phyloP scores from a whole-genome alignment of 1,140 invertebrate genomes.

The Drosophila micromelanica region DNA sequence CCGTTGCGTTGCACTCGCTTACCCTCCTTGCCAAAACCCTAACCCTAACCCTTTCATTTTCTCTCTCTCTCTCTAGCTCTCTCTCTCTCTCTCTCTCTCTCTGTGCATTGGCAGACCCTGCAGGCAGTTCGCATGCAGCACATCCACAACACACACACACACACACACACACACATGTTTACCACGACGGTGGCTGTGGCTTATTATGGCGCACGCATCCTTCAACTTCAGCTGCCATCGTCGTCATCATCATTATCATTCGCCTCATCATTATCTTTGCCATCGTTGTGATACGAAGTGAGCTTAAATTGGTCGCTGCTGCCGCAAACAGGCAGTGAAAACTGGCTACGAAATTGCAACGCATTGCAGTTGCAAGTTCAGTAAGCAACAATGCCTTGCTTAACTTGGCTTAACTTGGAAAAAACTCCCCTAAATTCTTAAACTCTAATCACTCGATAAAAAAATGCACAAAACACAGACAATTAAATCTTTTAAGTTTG shows the following conservation, averaged over 20 bases:
- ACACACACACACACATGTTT: background rate
- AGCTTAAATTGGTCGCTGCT: slow-evolving; percentile 49
- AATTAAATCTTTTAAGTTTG: too few species aligned
- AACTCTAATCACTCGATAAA: too few species aligned
- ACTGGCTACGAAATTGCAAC: slow-evolving; percentile 4
- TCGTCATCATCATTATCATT: slow-evolving; percentile 38
- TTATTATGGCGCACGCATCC: slow-evolving; percentile 80
- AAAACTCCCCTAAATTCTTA: background rate
- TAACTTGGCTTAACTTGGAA: background rate
- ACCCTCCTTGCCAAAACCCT: slow-evolving; percentile 13
- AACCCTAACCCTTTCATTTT: slow-evolving; percentile 6
- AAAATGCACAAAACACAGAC: too few species aligned
- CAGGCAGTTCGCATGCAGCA: slow-evolving; percentile 66
- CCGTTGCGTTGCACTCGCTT: slow-evolving; percentile 41
- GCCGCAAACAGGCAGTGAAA: slow-evolving; percentile 19
- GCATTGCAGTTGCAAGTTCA: slow-evolving; percentile 18
- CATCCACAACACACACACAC: slow-evolving; percentile 58
- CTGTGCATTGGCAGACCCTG: slow-evolving; percentile 44
- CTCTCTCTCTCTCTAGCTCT: background rate
- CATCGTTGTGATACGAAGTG: slow-evolving; percentile 47
- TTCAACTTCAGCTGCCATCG: slow-evolving; percentile 71
- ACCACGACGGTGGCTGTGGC: slow-evolving; percentile 19
- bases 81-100: slow-evolving; percentile 23
- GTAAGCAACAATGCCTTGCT: background rate
- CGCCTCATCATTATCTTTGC: slow-evolving; percentile 11